These are phyloP conservation scores for Rhinoraja longicauda DNA, from an alignment of 2,797 vertebrate species.

Conservation along the genomic window DNA sequence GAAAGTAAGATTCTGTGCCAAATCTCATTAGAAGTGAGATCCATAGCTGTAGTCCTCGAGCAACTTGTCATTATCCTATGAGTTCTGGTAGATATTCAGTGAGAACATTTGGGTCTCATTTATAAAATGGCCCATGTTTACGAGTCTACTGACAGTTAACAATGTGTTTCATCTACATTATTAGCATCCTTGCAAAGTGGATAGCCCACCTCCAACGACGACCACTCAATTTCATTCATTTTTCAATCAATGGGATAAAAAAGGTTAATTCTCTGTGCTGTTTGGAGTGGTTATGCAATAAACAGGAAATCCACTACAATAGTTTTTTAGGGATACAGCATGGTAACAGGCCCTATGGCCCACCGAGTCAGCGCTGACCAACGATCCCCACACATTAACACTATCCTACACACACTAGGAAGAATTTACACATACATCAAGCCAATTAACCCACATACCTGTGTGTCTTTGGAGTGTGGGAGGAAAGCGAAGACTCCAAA, in stretches of 20 bases:
- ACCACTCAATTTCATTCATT: background rate
- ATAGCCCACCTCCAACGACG: background rate
- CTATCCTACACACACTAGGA: too few relatives aligned
- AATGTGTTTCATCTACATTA: background rate
- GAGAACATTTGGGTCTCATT: background rate
- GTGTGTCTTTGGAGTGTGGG: too few relatives aligned
- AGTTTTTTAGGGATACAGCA: too few relatives aligned
- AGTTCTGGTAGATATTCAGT: background rate
- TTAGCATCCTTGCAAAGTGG: background rate
- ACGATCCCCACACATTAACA: too few relatives aligned
- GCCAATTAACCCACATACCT: too few relatives aligned
- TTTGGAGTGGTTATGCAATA: background rate
- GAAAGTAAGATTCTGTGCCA: background rate
- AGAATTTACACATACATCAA: too few relatives aligned
- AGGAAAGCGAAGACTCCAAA: too few relatives aligned
- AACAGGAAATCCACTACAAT: background rate
- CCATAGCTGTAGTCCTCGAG: too few relatives aligned
- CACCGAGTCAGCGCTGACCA: too few relatives aligned
- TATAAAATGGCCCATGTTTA: background rate
- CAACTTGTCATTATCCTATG: background rate
- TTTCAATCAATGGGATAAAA: background rate
- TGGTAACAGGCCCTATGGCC: too few relatives aligned
- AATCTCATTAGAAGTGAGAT: background rate
- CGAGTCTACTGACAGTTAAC: background rate
- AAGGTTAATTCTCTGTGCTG: background rate